Conservation (phyloP, 2,113 vertebrate species). For the Poecilia latipinna region DNA sequence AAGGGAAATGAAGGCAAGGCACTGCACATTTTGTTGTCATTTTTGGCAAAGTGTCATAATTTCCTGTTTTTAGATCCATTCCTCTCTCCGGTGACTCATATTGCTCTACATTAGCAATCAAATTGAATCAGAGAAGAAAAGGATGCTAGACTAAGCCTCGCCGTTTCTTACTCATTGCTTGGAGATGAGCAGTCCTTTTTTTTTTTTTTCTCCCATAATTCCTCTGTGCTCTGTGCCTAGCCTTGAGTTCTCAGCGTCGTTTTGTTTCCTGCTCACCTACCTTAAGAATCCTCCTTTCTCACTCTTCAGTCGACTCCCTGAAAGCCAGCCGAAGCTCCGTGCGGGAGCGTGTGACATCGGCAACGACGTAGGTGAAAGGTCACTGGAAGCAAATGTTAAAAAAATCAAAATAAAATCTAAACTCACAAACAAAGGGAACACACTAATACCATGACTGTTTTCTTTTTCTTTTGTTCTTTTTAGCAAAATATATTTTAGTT, state of each 20-base stretch:
- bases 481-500: not conserved
- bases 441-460: no score
- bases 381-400: not conserved
- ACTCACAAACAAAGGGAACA: no score
- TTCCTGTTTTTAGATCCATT: not conserved
- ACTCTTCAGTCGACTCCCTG: not conserved
- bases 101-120: not conserved
- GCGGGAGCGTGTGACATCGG: not conserved
- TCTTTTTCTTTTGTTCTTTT: no score
- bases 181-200: not conserved
- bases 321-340: not conserved
- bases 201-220: not conserved
- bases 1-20: not conserved
- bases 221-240: constrained; percentile 8
- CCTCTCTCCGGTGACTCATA: not conserved
- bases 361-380: not conserved
- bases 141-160: constrained; percentile 11
- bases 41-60: not conserved
- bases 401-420: no score
- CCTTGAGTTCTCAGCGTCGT: constrained; percentile 22
- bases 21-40: not conserved
- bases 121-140: constrained; percentile 5
- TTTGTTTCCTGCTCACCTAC: constrained; percentile 32
- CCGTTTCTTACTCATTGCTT: constrained; percentile 1
- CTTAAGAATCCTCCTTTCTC: constrained; percentile 22